Evolutionary conservation across 92 coral and sea anemone genomes (phyloP), one percentile per base, ranked within the genome.

Genomic region (Porites evermanni): DNA sequence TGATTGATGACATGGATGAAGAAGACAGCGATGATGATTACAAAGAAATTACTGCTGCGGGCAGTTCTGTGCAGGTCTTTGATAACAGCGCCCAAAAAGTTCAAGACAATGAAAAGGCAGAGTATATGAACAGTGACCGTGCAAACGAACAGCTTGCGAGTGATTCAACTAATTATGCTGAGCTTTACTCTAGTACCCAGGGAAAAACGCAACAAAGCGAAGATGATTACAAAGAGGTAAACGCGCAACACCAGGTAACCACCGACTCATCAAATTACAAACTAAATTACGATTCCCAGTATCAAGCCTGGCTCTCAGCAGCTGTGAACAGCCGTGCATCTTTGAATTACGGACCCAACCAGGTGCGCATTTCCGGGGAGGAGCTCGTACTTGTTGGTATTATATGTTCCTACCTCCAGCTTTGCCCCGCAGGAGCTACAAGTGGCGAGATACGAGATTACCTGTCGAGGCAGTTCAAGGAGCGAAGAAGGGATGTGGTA

Each of bases 381-480:
- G 94, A 95, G 63, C 93, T 95, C 68, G 90, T 93, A 6, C 77
- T 95, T 17, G 98, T 95, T 18, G 94, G 96, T 20, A 81, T 93
- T 10, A 90, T 95, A 76, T 90, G 94, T 80, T 95, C 98, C 12
- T 95, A 88, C 88, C 82, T 95, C n/a, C 91, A 90, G 58, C 77
- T 92, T 47, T 92, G 98, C 74, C 98, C 91, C 7, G 64, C 83
- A 7, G 98, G 98, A 56, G 96, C 98, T 72, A 92, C 98, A 8
- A 74, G 86, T 72, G 87, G 70, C 12, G 94, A 95, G 84, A 86
- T 95, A 77, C 79, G 83, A 72, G 80, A 80, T 8, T 92, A 88
- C 58, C 60, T 95, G 52, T 91, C 87, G 75, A 80, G 96, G 5
- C 96, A 95, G 79, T 85, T 93, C 59, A 89, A 91, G 3, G 93